Evolutionary conservation across 2,113 vertebrate species (phyloP), one percentile per base, ranked within the genome.

Genomic region (Morone saxatilis): DNA sequence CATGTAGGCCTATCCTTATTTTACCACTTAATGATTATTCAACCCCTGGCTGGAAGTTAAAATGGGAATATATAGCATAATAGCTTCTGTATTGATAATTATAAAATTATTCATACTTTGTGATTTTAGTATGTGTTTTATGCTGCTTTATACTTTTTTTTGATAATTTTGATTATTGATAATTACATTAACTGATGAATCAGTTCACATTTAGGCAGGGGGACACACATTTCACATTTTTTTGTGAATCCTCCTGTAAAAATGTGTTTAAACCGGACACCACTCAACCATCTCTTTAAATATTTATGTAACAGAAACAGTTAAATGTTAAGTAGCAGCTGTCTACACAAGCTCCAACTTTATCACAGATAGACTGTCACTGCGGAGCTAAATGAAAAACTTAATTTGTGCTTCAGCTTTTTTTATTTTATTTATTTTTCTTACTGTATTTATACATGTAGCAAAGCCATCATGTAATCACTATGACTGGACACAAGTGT

Each of bases 311-410:
- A 59, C 31, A 36, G n/a, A 75, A 51, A 41, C 5, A 8, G 62
- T 41, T 71, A 63, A 7, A 51, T 63, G 8, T 74, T 45, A 77
- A 56, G 14, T 43, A 81, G 71, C 45, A 75, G 65, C 56, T 68
- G 51, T 20, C 43, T 40, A 43, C 36, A 51, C 7, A 53, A 11
- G 51, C 17, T 66, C 31, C 4, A 19, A 17, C 43, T 72, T 3
- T 36, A 25, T 65, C 5, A 11, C 40, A 61, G 16, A 68, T 13
- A 5, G 20, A 20, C 22, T 59, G 43, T 40, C 25, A 22, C 20
- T 75, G 65, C 47, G 51, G 45, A 48, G 11, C 12, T 31, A 51
- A 41, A 20, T 43, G 10, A 59, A 72, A 36, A 22, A 20, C n/a
- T 19, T 41, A n/a, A 25, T 60, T 50, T 72, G 50, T 11, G 31